Evolutionary conservation across 2,888 invertebrate species (phyloP).

Genomic region (Steinernema hermaphroditum): DNA sequence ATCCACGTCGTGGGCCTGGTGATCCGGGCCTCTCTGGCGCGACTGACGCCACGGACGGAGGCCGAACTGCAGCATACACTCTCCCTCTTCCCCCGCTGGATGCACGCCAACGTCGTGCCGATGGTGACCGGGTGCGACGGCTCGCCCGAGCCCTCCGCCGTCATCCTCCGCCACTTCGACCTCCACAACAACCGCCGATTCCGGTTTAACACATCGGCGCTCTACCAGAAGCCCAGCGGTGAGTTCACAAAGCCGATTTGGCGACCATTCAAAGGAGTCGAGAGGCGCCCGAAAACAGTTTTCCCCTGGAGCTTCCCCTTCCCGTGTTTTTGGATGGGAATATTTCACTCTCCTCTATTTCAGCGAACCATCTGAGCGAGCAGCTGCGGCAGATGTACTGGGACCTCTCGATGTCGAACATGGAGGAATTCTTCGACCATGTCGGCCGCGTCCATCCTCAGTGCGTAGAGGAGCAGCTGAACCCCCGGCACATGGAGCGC

Average conservation of each 20-base stretch:
- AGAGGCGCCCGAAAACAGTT: no score
- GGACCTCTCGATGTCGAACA: slow-evolving; percentile 44
- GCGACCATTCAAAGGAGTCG: no score
- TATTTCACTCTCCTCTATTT: no score
- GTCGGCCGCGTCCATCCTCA: slow-evolving; percentile 37
- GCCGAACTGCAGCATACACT: slow-evolving; percentile 45
- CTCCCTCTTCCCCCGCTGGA: slow-evolving; percentile 36
- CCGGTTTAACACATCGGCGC: slow-evolving; percentile 33
- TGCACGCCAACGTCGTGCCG: slow-evolving; percentile 37
- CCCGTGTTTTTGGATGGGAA: no score
- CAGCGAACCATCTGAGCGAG: slow-evolving; percentile 7
- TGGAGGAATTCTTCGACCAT: slow-evolving; percentile 42
- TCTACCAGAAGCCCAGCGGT: slow-evolving; percentile 29
- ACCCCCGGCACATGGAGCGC: neutral
- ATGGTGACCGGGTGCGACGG: slow-evolving; percentile 34
- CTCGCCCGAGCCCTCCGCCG: slow-evolving; percentile 31
- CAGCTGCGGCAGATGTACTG: slow-evolving; percentile 30
- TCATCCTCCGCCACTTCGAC: slow-evolving; percentile 37
- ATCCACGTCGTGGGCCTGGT: slow-evolving; percentile 51
- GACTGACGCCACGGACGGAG: slow-evolving; percentile 49
- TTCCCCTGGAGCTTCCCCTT: no score
- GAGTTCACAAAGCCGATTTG: slow-evolving; percentile 1
- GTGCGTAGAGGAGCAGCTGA: slow-evolving; percentile 33
- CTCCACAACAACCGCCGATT: slow-evolving; percentile 34
- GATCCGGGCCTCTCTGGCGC: slow-evolving; percentile 43